A percentile compares a stretch with the other conserved stretches of the same genome.
phyloP scores from a whole-genome alignment of 2,113 vertebrate genomes.

The Pluvianellus socialis region DNA sequence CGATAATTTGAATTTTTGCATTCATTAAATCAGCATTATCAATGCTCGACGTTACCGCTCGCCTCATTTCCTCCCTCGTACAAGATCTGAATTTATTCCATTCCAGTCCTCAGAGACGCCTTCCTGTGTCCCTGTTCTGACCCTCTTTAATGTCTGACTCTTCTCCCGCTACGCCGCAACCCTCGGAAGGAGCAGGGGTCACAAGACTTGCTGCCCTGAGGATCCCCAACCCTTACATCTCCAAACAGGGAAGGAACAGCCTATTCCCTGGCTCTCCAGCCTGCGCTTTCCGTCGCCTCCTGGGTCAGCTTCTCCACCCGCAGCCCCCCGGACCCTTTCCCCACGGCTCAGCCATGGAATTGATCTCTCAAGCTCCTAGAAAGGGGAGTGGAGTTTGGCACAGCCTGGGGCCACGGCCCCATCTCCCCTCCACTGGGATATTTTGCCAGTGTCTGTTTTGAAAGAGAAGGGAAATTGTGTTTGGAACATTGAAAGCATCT shows the following conservation, averaged over 20 bases:
- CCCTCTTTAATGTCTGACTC: background rate
- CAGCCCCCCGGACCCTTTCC: background rate
- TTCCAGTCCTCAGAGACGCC: background rate
- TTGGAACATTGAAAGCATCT: slow-evolving; percentile 27
- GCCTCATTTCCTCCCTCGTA: background rate
- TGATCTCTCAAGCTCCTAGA: background rate
- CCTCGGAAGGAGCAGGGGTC: background rate
- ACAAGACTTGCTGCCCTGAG: background rate
- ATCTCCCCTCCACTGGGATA: background rate
- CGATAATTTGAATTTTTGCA: background rate
- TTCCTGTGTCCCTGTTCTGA: background rate
- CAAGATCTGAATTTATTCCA: background rate
- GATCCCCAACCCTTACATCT: background rate
- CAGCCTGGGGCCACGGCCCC: background rate
- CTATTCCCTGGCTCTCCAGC: fast-evolving
- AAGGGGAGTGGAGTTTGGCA: background rate
- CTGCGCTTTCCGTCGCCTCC: background rate
- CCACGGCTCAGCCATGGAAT: fast-evolving
- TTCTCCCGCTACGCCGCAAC: background rate
- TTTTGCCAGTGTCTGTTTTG: background rate
- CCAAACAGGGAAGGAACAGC: background rate
- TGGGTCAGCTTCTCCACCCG: background rate
- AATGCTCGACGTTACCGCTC: background rate
- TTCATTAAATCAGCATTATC: background rate
- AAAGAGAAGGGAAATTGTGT: slow-evolving; percentile 1